Conservation (phyloP, 2,113 vertebrate genomes). For the Phaethornis superciliosus region DNA sequence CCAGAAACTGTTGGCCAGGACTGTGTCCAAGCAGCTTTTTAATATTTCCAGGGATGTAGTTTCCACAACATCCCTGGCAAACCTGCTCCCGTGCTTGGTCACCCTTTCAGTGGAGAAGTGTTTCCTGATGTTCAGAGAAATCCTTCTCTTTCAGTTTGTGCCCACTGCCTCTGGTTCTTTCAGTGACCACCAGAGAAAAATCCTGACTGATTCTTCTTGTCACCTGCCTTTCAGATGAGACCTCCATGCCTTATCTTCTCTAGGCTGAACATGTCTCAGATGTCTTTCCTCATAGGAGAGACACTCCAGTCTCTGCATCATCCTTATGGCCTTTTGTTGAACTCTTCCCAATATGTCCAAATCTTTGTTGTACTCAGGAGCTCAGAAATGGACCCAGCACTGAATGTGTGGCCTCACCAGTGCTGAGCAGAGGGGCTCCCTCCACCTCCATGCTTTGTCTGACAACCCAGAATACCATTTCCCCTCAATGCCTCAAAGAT, state of each 20-base stretch:
- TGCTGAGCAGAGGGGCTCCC: not conserved
- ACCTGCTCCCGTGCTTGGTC: fast-evolving
- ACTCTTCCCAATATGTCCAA: not conserved
- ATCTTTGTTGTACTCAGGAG: not conserved
- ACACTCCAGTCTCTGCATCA: not conserved
- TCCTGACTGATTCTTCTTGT: fast-evolving
- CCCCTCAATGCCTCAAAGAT: not conserved
- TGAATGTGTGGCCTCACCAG: not conserved
- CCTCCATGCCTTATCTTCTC: not conserved
- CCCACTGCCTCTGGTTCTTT: not conserved
- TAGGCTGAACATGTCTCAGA: not conserved
- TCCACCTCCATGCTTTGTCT: not conserved
- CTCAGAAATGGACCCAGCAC: not conserved
- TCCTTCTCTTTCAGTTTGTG: not conserved
- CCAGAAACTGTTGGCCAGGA: not conserved
- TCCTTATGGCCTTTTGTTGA: not conserved
- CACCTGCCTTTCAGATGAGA: not conserved
- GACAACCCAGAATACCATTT: not conserved
- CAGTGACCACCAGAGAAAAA: not conserved
- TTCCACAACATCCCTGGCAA: not conserved
- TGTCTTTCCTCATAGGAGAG: not conserved
- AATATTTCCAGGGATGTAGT: not conserved
- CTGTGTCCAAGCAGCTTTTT: fast-evolving
- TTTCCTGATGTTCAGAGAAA: not conserved
- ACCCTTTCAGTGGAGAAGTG: not conserved